Evolutionary conservation across 2,797 vertebrate species (phyloP), one percentile per base, ranked within the genome.

Genomic region (Sternarchorhynchus goeldii): DNA sequence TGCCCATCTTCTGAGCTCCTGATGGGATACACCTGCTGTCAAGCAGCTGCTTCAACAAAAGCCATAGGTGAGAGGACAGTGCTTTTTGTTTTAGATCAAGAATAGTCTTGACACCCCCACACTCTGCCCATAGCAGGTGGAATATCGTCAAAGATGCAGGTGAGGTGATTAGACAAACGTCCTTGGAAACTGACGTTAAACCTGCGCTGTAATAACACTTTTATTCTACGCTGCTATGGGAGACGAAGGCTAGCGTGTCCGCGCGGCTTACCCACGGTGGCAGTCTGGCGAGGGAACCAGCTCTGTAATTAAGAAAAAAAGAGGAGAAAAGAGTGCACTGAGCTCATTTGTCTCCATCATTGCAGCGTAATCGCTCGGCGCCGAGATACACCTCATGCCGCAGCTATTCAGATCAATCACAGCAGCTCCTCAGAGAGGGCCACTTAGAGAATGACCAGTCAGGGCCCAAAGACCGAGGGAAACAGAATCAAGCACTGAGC

Each of bases 391-490:
- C 66, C 78, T 78, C 71, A 78, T 80, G 72, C 81, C 67, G 77
- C 73, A 39, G 82, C 76, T 75, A 83, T 85, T 84, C 81, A 78
- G 76, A 85, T 86, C 72, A 80, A 83, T 81, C 79, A 78, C 73
- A 67, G 29, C 29, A n/a, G 34, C 53, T 50, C 68, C 66, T 75
- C 20, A 32, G 69, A 41, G 20, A 63, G 65, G 72, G 53, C 55
- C 81, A 67, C 75, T 74, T 79, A 59, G 66, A 70, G 56, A 80
- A 77, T 45, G 36, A 73, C 14, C 69, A 75, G 65, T 50, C 21
- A 55, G 68, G 78, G 29, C 63, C 68, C n/a, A 62, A 55, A 5
- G 31, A 68, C 32, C 32, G 18, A 59, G 45, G 65, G 76, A 39
- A 41, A 67, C 17, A 34, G 16, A 25, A n/a, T n/a, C 29, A 0